Evolutionary conservation across 1,140 invertebrate genomes (phyloP), one percentile per base, ranked within the genome.

Genomic region (Drosophila pruinosa): DNA sequence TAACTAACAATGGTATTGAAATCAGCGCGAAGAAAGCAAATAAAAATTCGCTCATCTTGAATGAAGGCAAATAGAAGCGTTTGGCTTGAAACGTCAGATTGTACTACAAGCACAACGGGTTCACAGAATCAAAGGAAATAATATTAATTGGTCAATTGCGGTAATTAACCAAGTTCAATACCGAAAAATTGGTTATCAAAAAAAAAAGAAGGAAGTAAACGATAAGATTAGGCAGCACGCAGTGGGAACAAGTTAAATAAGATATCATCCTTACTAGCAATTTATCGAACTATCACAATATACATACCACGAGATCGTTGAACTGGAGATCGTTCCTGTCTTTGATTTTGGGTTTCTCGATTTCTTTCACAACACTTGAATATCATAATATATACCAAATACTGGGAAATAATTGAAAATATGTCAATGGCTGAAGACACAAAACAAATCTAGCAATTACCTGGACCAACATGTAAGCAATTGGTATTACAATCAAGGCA

Each of bases 381-480:
- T 28, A 72, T 1, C n/a, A 59, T 12, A 22, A 14, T 47, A 53
- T 54, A 72, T 2, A 68, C 5, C 7, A 72, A 8, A 8, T 39
- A 72, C 70, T 72, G 59, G 5, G 19, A 14, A 21, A 52, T 17
- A 38, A 34, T 10, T 15, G 4, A 8, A 22, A 48, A 38, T 1
- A 15, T 17, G 10, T 45, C 4, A 45, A 0, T n/a, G n/a, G 21
- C 6, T 12, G 26, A 14, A 8, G 7, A 26, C n/a, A 41, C n/a
- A n/a, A n/a, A 21, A 12, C 7, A 15, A 31, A 12, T 14, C 7
- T 3, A 41, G 1, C 4, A 41, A 10, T 61, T 75, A 79, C 88
- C 86, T 86, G 78, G 36, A 89, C 47, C 0, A 47, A 4, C 43
- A 59, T 28, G 28, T 72, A 79, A 12, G 62, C 0, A 8, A 72